Conservation (phyloP, 2,113 vertebrate genomes). For the Dipodomys stephensi region DNA sequence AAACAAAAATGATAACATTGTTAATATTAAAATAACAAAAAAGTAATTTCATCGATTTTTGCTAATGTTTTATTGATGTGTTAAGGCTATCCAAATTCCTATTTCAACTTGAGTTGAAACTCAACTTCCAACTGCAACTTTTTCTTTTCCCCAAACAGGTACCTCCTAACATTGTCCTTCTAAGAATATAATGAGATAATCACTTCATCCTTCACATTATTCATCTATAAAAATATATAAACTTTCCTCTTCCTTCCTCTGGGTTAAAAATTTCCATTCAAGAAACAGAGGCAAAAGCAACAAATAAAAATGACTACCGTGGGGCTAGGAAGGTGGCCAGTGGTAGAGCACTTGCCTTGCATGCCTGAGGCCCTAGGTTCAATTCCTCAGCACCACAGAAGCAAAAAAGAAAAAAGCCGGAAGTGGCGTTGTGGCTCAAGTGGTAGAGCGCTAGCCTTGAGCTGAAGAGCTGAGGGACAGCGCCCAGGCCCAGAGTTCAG, state of each 20-base stretch:
- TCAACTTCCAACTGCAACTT: too few species aligned
- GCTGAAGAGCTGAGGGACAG: too few species aligned
- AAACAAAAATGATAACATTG: background rate
- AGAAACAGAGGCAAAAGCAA: slow-evolving; percentile 29
- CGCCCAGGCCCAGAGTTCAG: too few species aligned
- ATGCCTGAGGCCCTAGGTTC: too few species aligned
- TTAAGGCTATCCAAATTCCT: slow-evolving; percentile 21
- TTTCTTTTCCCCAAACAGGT: too few species aligned
- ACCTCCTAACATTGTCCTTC: background rate
- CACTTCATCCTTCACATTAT: slow-evolving; percentile 11
- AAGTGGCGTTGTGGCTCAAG: too few species aligned
- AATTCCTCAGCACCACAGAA: too few species aligned
- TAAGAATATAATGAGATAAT: slow-evolving; percentile 5
- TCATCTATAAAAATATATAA: slow-evolving; percentile 17
- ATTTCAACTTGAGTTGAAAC: background rate
- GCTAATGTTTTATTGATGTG: background rate
- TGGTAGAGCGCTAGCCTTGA: background rate
- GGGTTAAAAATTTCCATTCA: slow-evolving; percentile 57
- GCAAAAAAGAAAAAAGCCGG: too few species aligned
- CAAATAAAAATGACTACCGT: background rate
- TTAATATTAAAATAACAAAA: background rate
- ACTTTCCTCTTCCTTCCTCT: slow-evolving; percentile 19
- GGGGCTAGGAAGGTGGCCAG: too few species aligned
- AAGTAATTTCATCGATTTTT: background rate
- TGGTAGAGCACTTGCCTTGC: too few species aligned